phyloP scores from a whole-genome alignment of 2,888 invertebrate genomes.

The Strigamia maritima region DNA sequence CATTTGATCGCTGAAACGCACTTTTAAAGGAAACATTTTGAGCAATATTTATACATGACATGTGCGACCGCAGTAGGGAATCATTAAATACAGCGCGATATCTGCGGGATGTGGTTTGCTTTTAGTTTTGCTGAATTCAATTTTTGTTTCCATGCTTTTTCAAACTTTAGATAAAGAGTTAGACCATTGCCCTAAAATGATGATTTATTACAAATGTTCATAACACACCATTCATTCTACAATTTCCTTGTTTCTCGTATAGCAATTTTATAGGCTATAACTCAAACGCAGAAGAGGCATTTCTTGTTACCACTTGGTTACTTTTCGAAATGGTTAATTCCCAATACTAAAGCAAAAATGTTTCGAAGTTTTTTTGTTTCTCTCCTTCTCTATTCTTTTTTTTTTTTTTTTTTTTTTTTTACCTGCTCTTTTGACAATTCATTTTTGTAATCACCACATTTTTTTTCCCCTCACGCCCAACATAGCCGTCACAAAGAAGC shows the following conservation, averaged over 20 bases:
- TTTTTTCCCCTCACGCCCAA: neutral
- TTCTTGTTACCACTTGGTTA: slow-evolving; percentile 30
- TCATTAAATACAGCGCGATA: neutral
- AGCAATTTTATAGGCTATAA: slow-evolving; percentile 29
- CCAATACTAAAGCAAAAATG: slow-evolving; percentile 3
- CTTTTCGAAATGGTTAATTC: slow-evolving; percentile 21
- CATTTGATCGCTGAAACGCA: too few species aligned
- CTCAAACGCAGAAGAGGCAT: slow-evolving; percentile 28
- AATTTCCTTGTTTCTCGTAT: slow-evolving; percentile 30
- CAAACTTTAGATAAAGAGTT: slow-evolving; percentile 29
- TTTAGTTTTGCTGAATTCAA: neutral
- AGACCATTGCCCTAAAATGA: slow-evolving; percentile 29
- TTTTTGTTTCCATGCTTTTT: neutral
- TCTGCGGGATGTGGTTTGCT: neutral
- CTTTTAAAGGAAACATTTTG: neutral
- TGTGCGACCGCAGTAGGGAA: neutral
- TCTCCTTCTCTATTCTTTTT: neutral
- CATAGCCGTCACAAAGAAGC: neutral
- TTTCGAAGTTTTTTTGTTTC: neutral
- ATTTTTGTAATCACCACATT: slow-evolving; percentile 17
- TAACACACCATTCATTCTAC: slow-evolving; percentile 34
- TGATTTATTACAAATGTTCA: slow-evolving; percentile 34
- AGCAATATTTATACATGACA: neutral
- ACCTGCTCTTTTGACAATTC: neutral
- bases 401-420: neutral